These are phyloP conservation scores for Atherinomorus stipes DNA, from an alignment of 2,113 vertebrate genomes.

Conservation along the genomic window DNA sequence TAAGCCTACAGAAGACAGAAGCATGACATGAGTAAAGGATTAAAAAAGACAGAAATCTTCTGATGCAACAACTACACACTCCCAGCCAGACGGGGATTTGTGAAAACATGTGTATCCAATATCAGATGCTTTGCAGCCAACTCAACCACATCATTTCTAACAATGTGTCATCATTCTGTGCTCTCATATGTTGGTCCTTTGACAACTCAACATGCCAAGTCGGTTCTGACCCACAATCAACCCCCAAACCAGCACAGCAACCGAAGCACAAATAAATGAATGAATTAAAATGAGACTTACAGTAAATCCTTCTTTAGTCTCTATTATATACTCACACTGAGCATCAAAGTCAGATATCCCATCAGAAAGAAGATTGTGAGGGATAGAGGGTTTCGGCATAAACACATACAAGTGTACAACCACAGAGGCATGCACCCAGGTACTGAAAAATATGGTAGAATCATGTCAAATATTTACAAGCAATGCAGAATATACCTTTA, in stretches of 20 bases:
- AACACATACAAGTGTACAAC: too few relatives aligned
- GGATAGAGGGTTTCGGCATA: too few relatives aligned
- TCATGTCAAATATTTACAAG: too few relatives aligned
- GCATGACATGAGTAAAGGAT: slow-evolving; percentile 1
- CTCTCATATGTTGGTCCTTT: slow-evolving; percentile 39
- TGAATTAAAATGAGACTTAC: background rate
- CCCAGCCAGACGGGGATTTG: slow-evolving; percentile 33
- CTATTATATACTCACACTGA: background rate
- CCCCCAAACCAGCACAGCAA: slow-evolving; percentile 18
- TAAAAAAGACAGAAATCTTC: slow-evolving; percentile 19
- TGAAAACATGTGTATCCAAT: slow-evolving; percentile 51
- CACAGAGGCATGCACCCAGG: too few relatives aligned
- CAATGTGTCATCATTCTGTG: slow-evolving; percentile 28
- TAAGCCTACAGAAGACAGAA: background rate
- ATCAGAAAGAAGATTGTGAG: too few relatives aligned
- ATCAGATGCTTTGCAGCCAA: slow-evolving; percentile 21
- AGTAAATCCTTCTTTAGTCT: background rate
- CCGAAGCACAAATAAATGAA: background rate
- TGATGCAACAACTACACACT: slow-evolving; percentile 1
- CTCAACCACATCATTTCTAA: slow-evolving; percentile 16
- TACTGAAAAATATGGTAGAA: too few relatives aligned
- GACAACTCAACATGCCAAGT: slow-evolving; percentile 36
- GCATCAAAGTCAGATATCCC: background rate
- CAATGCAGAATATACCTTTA: too few relatives aligned
- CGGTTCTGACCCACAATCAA: slow-evolving; percentile 35